phyloP scores from a whole-genome alignment of 2,888 invertebrate species.

The Drosophila tripunctata region DNA sequence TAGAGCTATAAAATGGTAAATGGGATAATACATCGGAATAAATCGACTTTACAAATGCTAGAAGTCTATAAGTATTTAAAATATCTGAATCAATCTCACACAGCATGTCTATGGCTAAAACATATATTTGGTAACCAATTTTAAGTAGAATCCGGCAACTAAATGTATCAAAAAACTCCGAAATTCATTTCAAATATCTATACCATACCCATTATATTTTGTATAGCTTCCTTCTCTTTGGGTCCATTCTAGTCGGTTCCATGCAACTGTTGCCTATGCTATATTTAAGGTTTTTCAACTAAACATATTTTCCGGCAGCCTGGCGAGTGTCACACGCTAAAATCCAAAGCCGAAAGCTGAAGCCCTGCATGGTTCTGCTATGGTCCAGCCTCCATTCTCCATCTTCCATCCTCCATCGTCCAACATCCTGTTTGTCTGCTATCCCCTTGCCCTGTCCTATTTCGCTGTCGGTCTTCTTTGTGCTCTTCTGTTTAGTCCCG shows the following conservation, averaged over 20 bases:
- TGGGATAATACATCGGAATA: too few relatives aligned
- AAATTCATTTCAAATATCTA: background rate
- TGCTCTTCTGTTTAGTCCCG: slow-evolving; percentile 32
- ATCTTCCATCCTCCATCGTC: background rate
- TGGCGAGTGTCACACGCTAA: slow-evolving; percentile 49
- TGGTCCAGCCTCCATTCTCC: slow-evolving; percentile 1
- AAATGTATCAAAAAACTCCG: too few relatives aligned
- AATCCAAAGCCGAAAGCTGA: slow-evolving; percentile 48
- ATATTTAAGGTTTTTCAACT: slow-evolving; percentile 50
- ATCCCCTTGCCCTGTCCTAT: slow-evolving; percentile 1
- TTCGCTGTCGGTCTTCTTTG: slow-evolving; percentile 11
- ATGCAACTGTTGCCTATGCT: slow-evolving; percentile 3
- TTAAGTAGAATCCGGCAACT: too few relatives aligned
- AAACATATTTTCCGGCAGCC: slow-evolving; percentile 69
- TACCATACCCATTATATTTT: background rate
- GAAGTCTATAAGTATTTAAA: too few relatives aligned
- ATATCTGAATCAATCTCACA: too few relatives aligned
- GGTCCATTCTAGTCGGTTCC: background rate
- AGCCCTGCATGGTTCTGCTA: slow-evolving; percentile 43
- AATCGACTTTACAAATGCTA: too few relatives aligned
- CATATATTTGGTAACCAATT: too few relatives aligned
- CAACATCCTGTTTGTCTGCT: background rate
- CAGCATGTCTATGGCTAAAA: too few relatives aligned
- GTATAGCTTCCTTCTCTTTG: background rate
- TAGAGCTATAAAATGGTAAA: too few relatives aligned